Evolutionary conservation across 1,140 invertebrate species (phyloP).

Genomic region (Bombyx mori): DNA sequence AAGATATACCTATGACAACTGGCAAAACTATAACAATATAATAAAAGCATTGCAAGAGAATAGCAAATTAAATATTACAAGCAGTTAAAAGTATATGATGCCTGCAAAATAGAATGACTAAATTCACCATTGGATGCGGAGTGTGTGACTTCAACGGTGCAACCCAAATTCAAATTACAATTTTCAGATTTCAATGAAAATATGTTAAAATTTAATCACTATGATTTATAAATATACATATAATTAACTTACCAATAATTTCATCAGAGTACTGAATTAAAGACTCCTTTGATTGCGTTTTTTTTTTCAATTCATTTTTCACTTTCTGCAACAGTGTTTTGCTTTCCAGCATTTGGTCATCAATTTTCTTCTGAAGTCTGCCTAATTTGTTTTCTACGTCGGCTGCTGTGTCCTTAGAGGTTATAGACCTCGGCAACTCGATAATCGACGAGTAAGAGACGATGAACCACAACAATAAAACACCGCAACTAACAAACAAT

Average conservation of each 20-base stretch:
- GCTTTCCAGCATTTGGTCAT: slow-evolving; percentile 40
- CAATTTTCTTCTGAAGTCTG: slow-evolving; percentile 38
- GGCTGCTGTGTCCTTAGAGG: slow-evolving; percentile 17
- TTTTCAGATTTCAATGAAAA: neutral
- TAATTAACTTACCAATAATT: neutral
- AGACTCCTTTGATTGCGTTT: slow-evolving; percentile 2
- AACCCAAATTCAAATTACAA: neutral
- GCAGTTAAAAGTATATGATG: too few relatives aligned
- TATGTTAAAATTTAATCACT: too few relatives aligned
- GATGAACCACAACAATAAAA: slow-evolving; percentile 35
- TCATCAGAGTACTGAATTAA: neutral
- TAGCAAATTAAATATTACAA: too few relatives aligned
- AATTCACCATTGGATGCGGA: too few relatives aligned
- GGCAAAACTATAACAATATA: too few relatives aligned
- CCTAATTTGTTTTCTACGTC: slow-evolving; percentile 39
- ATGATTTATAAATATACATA: neutral
- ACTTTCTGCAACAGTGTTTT: slow-evolving; percentile 44
- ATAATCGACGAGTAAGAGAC: slow-evolving; percentile 34
- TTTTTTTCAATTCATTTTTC: slow-evolving; percentile 35
- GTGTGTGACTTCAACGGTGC: neutral
- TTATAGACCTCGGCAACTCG: slow-evolving; percentile 20
- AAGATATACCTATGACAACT: too few relatives aligned
- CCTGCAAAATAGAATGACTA: too few relatives aligned
- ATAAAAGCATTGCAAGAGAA: too few relatives aligned
- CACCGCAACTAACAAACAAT: slow-evolving; percentile 19